Evolutionary conservation across 2,113 vertebrate genomes (phyloP), one percentile per base, ranked within the genome.

Genomic region (Cephalophus harveyi): DNA sequence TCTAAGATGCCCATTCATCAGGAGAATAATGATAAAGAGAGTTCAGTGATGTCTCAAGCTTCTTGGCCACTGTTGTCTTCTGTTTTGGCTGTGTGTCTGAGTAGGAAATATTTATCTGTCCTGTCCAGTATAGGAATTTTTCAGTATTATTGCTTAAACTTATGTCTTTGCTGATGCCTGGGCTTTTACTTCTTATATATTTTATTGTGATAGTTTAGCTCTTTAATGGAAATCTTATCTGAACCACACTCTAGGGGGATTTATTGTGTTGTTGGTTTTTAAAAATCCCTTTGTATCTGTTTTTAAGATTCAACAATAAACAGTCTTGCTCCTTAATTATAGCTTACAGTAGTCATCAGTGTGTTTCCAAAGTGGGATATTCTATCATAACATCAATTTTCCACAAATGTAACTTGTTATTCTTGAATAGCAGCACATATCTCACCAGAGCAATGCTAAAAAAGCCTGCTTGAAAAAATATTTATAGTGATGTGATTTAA

Each of bases 11-110:
- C 64, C 50, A 54, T 85, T 90, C 36, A 50, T 93, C 55, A 85
- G 46, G n/a, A 96, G 40, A 96, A 64, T 79, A n/a, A 23, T 74
- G n/a, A 52, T 62, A 60, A 67, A 85, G 36, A 71, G n/a, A 94
- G 43, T 88, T 86, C 55, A 64, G 1, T 78, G 76, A 83, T 88
- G 21, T 67, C 90, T 98, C 60, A 89, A 87, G 85, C 82, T 93
- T 97, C 85, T 96, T 97, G 90, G 33, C 93, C 82, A 87, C 93
- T 94, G 19, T 83, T 95, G 48, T 95, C 91, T 95, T 96, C 92
- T 95, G 43, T 97, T 96, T 97, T 95, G 67, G 30, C 71, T 94
- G 3, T 93, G 16, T 97, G 27, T 95, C 87, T 94, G n/a, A 48
- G 21, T 67, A 91, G 92, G 40, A 89, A 54, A 57, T 88, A 90